Evolutionary conservation across 2,797 vertebrate species (phyloP), one percentile per base, ranked within the genome.

Genomic region (Euthynnus affinis): DNA sequence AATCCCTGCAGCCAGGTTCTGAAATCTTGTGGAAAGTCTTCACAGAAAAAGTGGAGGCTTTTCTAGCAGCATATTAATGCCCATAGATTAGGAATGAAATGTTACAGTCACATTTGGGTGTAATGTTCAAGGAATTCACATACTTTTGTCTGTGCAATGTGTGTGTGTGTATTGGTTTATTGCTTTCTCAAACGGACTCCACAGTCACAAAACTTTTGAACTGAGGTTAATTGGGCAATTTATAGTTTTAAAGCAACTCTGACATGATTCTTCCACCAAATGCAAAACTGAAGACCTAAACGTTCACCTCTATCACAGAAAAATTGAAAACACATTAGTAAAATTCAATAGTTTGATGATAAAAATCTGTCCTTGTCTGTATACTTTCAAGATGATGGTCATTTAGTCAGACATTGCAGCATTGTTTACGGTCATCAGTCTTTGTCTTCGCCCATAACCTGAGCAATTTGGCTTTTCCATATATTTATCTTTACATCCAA

Each of bases 401-500:
- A 32, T 71, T 60, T 23, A 27, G 37, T 13, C 17, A 22, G 56
- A n/a, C 29, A n/a, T n/a, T 72, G 46, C 20, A 15, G 34, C 25
- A 14, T 37, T 25, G 32, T 37, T 44, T n/a, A 29, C 56, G 15
- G 15, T 18, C 67, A 29, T 25, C 49, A 1, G 12, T 51, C 60
- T 23, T 18, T 1, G 12, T 51, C 60, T 23, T 20, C 17, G 9
- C 18, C 44, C 48, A 52, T 72, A 29, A 29, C 49, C 55, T 69
- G 59, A 65, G 25, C 37, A 62, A 60, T 55, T 22, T 48, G 25
- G 64, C 8, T 29, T 59, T 68, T 29, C 29, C 10, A 51, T 27
- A 14, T n/a, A 10, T 70, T 82, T 58, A 66, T 66, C 22, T 74
- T 66, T 48, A 67, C 55, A 71, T 61, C 22, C 59, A 59, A 27